Evolutionary conservation across 2,113 vertebrate species (phyloP).

Genomic region (Cariama cristata): DNA sequence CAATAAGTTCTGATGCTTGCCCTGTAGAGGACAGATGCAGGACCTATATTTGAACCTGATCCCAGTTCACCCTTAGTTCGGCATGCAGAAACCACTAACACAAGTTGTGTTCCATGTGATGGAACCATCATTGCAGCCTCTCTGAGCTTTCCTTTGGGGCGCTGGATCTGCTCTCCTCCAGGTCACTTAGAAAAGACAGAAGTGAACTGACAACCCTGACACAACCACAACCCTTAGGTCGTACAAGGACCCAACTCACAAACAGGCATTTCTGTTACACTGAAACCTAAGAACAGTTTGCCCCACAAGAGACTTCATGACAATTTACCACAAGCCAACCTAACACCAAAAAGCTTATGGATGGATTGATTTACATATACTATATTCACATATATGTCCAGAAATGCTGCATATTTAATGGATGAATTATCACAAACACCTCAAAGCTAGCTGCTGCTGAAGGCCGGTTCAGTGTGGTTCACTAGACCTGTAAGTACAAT

Average conservation of each 20-base stretch:
- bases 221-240: not conserved
- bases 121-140: not conserved
- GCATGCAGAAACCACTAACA: not conserved
- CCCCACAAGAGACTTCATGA: not conserved
- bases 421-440: not conserved
- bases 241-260: not conserved
- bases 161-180: not conserved
- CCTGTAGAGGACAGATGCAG: not conserved
- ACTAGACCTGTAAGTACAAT: rapidly evolving
- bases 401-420: not conserved
- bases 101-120: not conserved
- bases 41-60: not conserved
- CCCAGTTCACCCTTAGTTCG: not conserved
- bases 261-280: not conserved
- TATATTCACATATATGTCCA: not conserved
- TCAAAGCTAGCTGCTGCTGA: not conserved
- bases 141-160: not conserved
- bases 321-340: not conserved
- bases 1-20: not conserved
- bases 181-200: not conserved
- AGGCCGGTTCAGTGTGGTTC: not conserved
- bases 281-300: not conserved
- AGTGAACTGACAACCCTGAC: not conserved
- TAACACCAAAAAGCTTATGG: not conserved
- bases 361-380: not conserved